Percentiles rank a stretch among this genome's conserved stretches.
Conservation (phyloP, 1,140 invertebrate species). For the Drosophila tropicalis region DNA sequence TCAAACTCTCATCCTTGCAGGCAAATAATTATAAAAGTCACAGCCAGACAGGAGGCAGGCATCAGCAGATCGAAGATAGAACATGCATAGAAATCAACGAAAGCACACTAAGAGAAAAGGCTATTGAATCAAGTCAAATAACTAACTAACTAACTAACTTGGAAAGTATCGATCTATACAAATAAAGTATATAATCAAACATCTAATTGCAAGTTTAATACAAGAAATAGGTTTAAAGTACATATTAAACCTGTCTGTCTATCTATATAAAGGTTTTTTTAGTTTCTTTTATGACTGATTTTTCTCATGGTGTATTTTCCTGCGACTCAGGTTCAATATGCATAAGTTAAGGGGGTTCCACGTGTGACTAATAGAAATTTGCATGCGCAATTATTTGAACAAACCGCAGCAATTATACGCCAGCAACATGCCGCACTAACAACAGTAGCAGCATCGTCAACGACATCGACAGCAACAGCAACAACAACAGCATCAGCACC, state of each 20-base stretch:
- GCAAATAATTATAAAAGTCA: conserved; percentile 77
- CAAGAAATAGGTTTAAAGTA: too few species aligned
- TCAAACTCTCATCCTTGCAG: conserved; percentile 68
- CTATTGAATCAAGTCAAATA: too few species aligned
- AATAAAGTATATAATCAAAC: too few species aligned
- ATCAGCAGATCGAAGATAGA: conserved; percentile 72
- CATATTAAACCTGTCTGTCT: background rate
- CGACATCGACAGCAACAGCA: conserved; percentile 20
- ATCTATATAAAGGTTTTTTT: too few species aligned
- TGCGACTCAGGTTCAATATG: conserved; percentile 30
- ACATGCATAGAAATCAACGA: conserved; percentile 59
- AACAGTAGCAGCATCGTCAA: conserved; percentile 25
- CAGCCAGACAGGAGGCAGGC: conserved; percentile 45
- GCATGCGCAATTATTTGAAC: conserved; percentile 81
- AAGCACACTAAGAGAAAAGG: conserved; percentile 20
- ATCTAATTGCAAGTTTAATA: too few species aligned
- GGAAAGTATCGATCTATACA: too few species aligned
- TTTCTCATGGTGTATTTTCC: conserved; percentile 24
- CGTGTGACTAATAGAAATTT: conserved; percentile 76
- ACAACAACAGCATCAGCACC: background rate
- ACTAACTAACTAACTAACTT: too few species aligned
- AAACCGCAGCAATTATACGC: conserved; percentile 77
- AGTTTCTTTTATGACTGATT: background rate
- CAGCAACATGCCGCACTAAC: conserved; percentile 60
- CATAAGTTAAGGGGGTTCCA: conserved; percentile 17